phyloP scores from a whole-genome alignment of 1,140 invertebrate genomes.

The Teleopsis dalmanni region DNA sequence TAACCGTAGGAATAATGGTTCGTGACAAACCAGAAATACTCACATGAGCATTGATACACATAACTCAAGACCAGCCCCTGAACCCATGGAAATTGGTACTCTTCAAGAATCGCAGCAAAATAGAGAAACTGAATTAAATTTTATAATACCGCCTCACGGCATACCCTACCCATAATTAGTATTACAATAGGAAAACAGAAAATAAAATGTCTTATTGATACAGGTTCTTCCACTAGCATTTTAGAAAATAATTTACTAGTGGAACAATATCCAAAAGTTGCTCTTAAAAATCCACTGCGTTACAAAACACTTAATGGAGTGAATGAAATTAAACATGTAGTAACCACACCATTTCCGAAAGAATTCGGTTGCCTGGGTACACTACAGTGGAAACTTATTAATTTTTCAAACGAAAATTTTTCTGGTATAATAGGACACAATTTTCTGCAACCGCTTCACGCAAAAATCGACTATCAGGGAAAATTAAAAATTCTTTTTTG shows the following conservation, averaged over 20 bases:
- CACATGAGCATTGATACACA: not conserved
- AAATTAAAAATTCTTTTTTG: not conserved
- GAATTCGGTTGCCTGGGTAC: not conserved
- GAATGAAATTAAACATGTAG: not conserved
- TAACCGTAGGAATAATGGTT: not conserved
- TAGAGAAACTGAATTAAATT: not conserved
- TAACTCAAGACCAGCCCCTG: not conserved
- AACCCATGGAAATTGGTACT: not conserved
- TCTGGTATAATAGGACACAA: slow-evolving; percentile 5
- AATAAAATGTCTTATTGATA: slow-evolving; percentile 1
- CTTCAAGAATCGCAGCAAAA: too few relatives aligned
- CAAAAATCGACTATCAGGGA: not conserved
- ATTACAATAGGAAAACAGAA: not conserved
- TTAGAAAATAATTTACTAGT: not conserved
- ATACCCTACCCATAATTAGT: slow-evolving; percentile 1
- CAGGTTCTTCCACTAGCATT: not conserved
- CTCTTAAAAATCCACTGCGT: not conserved
- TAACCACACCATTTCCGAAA: not conserved
- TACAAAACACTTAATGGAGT: slow-evolving; percentile 3
- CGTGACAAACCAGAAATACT: not conserved
- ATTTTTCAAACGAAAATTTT: not conserved
- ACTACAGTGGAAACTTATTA: slow-evolving; percentile 1
- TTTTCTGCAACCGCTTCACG: slow-evolving; percentile 3
- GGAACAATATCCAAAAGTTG: not conserved
- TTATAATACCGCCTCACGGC: not conserved